A percentile compares a stretch with the other conserved stretches of the same genome.
Evolutionary conservation across 2,113 vertebrate species (phyloP).

Genomic region (Paraplagusia blochii): DNA sequence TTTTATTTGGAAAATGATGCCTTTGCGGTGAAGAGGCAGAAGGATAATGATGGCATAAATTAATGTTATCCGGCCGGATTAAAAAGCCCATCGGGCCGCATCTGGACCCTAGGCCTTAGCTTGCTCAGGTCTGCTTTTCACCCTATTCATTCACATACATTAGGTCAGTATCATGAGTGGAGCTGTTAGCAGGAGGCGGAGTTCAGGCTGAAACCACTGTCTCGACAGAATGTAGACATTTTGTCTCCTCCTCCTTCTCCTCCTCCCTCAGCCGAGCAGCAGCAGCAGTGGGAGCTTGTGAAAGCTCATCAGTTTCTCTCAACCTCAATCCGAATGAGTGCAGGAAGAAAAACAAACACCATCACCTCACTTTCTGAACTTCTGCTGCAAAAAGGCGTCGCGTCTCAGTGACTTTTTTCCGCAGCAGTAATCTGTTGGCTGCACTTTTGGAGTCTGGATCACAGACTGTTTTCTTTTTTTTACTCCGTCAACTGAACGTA

Average conservation of each 20-base stretch:
- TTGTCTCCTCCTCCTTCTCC: constrained; percentile 22
- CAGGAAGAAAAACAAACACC: not conserved
- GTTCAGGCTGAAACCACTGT: constrained; percentile 9
- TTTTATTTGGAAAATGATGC: no score
- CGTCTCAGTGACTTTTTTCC: not conserved
- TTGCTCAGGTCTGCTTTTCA: no score
- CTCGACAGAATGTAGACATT: constrained; percentile 17
- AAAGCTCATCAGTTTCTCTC: constrained; percentile 1
- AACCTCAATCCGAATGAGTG: not conserved
- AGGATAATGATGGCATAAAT: no score
- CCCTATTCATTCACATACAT: no score
- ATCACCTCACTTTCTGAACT: no score
- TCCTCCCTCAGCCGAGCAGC: constrained; percentile 14
- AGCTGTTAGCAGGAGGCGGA: constrained; percentile 12
- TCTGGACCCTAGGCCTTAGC: no score
- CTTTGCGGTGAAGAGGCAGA: no score
- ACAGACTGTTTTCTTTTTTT: constrained; percentile 9
- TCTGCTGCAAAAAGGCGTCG: not conserved
- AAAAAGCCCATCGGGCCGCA: no score
- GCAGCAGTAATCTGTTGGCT: not conserved
- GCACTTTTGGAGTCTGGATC: not conserved
- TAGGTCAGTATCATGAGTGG: not conserved
- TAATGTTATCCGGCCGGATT: no score
- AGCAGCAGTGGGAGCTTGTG: constrained; percentile 3
- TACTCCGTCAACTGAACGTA: not conserved